A percentile compares a stretch with the other conserved stretches of the same genome.
Evolutionary conservation across 2,888 invertebrate genomes (phyloP).

Genomic region (Thelaira solivaga): DNA sequence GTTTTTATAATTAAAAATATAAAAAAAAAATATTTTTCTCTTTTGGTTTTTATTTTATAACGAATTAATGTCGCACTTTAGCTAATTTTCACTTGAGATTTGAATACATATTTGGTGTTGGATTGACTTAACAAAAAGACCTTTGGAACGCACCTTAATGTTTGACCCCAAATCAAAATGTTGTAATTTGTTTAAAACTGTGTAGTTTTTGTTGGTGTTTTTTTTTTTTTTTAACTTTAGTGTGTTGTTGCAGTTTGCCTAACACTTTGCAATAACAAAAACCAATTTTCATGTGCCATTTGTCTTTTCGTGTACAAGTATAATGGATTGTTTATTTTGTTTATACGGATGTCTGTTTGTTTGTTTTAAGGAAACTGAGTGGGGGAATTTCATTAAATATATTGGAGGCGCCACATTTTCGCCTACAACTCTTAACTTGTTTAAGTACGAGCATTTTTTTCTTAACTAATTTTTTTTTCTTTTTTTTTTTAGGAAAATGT

Average conservation of each 20-base stretch:
- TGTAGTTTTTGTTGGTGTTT: conserved; percentile 20
- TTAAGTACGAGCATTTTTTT: conserved; percentile 29
- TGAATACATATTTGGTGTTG: not conserved
- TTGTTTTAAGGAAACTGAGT: conserved; percentile 29
- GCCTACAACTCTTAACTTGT: conserved; percentile 58
- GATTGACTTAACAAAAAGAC: conserved; percentile 42
- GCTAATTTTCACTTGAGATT: conserved; percentile 49
- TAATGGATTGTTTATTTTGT: conserved; percentile 51
- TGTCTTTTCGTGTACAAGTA: conserved; percentile 31
- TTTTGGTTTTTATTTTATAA: not conserved
- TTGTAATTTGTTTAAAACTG: conserved; percentile 54
- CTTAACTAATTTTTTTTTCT: not conserved
- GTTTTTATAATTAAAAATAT: too few species aligned
- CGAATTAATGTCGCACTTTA: conserved; percentile 37
- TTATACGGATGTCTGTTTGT: conserved; percentile 8
- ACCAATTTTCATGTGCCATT: conserved; percentile 50
- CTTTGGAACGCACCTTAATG: conserved; percentile 60
- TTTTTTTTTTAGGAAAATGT: conserved; percentile 24
- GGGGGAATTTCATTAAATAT: conserved; percentile 57
- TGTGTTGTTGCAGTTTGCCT: conserved; percentile 14
- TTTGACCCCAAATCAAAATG: conserved; percentile 61
- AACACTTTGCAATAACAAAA: conserved; percentile 26
- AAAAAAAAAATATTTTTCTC: too few species aligned
- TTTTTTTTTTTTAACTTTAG: not conserved
- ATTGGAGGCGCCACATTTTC: conserved; percentile 60